A percentile compares a stretch with the other conserved stretches of the same genome.
phyloP scores from a whole-genome alignment of 2,888 invertebrate genomes.

The Synanthedon tipuliformis region DNA sequence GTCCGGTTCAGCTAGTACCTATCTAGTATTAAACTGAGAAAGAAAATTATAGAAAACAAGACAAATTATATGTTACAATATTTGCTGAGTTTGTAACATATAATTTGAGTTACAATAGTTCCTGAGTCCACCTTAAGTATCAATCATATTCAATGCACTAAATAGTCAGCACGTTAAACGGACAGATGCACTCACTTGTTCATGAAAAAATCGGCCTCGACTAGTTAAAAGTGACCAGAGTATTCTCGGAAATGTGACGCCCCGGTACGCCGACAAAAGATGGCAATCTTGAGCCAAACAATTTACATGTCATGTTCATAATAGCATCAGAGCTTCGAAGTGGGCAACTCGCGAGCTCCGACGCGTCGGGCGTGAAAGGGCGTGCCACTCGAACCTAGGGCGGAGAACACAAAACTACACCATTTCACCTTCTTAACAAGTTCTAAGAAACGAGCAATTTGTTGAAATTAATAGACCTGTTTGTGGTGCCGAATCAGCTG shows the following conservation, averaged over 20 bases:
- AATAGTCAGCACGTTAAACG: too few relatives aligned
- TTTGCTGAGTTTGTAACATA: too few relatives aligned
- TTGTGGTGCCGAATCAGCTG: conserved; percentile 21
- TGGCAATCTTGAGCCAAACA: conserved; percentile 38
- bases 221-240: neutral
- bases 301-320: conserved; percentile 33
- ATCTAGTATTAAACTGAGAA: too few relatives aligned
- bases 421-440: conserved; percentile 14
- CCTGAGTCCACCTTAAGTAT: too few relatives aligned
- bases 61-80: too few relatives aligned
- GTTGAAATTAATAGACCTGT: conserved; percentile 36
- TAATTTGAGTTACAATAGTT: too few relatives aligned
- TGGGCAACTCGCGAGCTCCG: conserved; percentile 4
- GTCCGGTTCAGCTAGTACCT: too few relatives aligned
- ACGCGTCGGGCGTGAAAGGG: conserved; percentile 46
- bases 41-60: too few relatives aligned
- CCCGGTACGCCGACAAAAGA: conserved; percentile 15
- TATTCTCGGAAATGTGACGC: neutral
- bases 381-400: conserved; percentile 40
- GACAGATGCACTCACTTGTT: too few relatives aligned
- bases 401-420: conserved; percentile 17
- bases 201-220: neutral
- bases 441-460: conserved; percentile 43
- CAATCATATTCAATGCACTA: too few relatives aligned
- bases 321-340: conserved; percentile 11